phyloP scores from a whole-genome alignment of 2,113 vertebrate species.

The Actenoides lindsayi region DNA sequence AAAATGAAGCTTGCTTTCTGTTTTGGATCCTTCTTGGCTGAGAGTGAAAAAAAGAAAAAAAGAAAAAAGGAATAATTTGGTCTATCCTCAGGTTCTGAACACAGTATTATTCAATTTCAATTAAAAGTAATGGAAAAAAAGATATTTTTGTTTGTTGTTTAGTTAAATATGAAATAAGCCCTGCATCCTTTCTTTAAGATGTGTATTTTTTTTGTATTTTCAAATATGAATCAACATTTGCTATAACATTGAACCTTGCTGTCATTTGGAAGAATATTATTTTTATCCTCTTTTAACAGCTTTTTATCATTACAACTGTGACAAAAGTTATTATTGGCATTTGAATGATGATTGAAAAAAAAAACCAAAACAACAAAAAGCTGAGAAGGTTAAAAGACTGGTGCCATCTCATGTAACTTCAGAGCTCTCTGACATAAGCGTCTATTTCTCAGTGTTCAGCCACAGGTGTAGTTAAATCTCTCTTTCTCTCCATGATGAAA shows the following conservation, averaged over 20 bases:
- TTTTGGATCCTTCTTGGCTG: neutral
- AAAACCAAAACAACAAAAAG: neutral
- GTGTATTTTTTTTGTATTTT: neutral
- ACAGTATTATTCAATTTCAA: neutral
- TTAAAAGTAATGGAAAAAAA: neutral
- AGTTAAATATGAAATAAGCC: neutral
- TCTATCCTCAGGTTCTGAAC: neutral
- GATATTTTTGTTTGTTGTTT: neutral
- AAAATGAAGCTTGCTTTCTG: neutral
- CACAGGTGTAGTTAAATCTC: fast-evolving
- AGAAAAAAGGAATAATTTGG: neutral
- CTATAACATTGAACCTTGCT: neutral
- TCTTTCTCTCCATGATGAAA: neutral
- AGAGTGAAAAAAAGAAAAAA: neutral
- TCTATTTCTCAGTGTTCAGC: neutral
- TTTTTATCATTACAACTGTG: neutral
- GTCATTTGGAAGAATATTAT: neutral
- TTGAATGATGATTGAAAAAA: neutral
- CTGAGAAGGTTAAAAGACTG: neutral
- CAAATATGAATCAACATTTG: neutral
- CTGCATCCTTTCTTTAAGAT: neutral
- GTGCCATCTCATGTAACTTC: neutral
- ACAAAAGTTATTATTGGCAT: neutral
- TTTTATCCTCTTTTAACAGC: neutral
- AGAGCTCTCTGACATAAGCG: neutral